These are phyloP conservation scores for Muscina levida DNA, from an alignment of 2,888 invertebrate species.

Conservation along the genomic window DNA sequence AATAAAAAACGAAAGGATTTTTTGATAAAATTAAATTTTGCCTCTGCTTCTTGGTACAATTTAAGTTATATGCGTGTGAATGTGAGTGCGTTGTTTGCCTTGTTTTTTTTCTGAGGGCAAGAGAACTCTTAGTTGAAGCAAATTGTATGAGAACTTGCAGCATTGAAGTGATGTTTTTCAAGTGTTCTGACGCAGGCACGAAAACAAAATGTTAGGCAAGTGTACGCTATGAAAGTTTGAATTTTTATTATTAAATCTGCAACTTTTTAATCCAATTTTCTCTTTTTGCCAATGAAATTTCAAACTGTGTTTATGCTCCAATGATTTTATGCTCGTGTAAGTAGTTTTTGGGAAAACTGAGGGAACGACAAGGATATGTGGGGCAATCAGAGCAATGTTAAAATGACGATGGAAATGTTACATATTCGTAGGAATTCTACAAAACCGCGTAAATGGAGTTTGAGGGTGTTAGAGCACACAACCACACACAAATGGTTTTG, in stretches of 20 bases:
- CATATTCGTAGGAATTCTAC: conserved; percentile 6
- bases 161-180: neutral
- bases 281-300: conserved; percentile 26
- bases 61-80: neutral
- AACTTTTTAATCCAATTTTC: conserved; percentile 40
- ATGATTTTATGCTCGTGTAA: conserved; percentile 33
- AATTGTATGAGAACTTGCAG: neutral
- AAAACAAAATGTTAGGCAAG: conserved; percentile 10
- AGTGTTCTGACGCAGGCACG: too few species aligned
- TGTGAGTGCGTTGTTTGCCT: too few species aligned
- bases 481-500: too few species aligned
- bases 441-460: neutral
- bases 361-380: neutral
- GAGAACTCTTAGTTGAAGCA: neutral
- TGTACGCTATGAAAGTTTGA: conserved; percentile 16
- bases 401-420: conserved; percentile 28
- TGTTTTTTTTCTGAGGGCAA: neutral
- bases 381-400: neutral
- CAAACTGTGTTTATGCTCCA: conserved; percentile 35
- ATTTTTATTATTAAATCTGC: conserved; percentile 34
- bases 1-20: conserved; percentile 17
- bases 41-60: neutral
- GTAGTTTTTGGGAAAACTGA: neutral
- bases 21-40: conserved; percentile 1
- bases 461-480: too few species aligned